Evolutionary conservation across 2,113 vertebrate species (phyloP).

Genomic region (Saguinus midas): DNA sequence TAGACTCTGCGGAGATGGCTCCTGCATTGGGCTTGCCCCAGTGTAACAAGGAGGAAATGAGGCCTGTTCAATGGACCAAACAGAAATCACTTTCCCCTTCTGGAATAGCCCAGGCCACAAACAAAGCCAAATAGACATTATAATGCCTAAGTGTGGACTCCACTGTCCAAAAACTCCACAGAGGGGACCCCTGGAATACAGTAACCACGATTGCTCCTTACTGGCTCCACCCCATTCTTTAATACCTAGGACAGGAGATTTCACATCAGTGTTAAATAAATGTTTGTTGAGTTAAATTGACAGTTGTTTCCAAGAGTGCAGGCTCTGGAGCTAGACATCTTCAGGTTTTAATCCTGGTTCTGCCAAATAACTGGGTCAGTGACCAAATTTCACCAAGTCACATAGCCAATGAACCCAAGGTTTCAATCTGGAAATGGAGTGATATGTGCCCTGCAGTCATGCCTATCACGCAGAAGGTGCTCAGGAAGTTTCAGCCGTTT

Average conservation of each 20-base stretch:
- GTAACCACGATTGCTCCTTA: neutral
- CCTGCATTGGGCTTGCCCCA: neutral
- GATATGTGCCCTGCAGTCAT: neutral
- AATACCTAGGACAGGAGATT: neutral
- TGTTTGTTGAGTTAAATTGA: neutral
- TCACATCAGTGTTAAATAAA: neutral
- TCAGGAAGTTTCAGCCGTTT: neutral
- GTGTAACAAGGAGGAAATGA: neutral
- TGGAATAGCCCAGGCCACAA: neutral
- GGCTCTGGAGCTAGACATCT: neutral
- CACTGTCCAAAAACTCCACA: neutral
- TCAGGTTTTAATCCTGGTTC: neutral
- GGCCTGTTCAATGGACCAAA: neutral
- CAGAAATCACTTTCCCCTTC: neutral
- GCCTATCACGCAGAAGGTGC: neutral
- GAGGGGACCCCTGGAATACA: neutral
- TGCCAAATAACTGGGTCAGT: neutral
- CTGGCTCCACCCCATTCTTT: neutral
- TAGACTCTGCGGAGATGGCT: neutral
- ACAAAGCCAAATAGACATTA: neutral
- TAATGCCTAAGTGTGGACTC: neutral
- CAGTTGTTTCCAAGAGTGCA: neutral
- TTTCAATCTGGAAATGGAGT: neutral
- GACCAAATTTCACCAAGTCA: neutral
- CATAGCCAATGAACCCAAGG: neutral